A percentile compares a stretch with the other conserved stretches of the same genome.
These are phyloP conservation scores for Clarias batrachus DNA, from an alignment of 2,113 vertebrate genomes.

Conservation along the genomic window DNA sequence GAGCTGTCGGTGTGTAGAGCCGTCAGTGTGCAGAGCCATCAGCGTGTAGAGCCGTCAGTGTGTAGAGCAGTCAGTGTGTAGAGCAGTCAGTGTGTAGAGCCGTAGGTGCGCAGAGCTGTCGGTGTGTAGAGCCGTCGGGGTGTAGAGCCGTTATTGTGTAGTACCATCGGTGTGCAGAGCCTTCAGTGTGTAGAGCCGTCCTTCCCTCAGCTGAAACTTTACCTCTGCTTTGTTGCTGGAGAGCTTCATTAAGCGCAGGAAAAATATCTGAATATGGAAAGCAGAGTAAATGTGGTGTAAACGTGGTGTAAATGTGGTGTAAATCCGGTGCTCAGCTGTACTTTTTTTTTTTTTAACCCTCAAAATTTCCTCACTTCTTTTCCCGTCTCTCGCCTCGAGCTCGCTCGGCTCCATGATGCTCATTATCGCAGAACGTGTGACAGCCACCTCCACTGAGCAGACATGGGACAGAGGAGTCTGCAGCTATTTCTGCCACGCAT, in stretches of 20 bases:
- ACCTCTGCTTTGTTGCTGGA: not conserved
- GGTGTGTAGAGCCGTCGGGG: too few relatives aligned
- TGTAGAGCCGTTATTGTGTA: too few relatives aligned
- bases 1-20: too few relatives aligned
- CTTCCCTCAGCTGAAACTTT: not conserved
- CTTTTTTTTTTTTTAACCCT: not conserved
- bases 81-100: too few relatives aligned
- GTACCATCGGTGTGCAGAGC: too few relatives aligned
- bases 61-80: too few relatives aligned
- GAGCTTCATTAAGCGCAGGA: not conserved
- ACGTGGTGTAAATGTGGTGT: not conserved
- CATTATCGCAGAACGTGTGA: conserved; percentile 33
- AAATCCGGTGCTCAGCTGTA: too few relatives aligned
- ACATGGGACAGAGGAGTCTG: conserved; percentile 9
- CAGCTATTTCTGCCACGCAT: conserved; percentile 25
- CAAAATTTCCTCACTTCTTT: not conserved
- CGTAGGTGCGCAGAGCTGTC: too few relatives aligned
- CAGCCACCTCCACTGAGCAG: conserved; percentile 31
- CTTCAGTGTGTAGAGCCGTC: too few relatives aligned
- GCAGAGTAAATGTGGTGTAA: not conserved
- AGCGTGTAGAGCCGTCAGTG: too few relatives aligned
- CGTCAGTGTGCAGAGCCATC: too few relatives aligned
- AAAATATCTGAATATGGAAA: conserved; percentile 14
- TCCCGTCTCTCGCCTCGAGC: conserved; percentile 8
- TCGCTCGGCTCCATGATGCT: conserved; percentile 27